Evolutionary conservation across 2,113 vertebrate genomes (phyloP), one percentile per base, ranked within the genome.

Genomic region (Dipodomys stephensi): DNA sequence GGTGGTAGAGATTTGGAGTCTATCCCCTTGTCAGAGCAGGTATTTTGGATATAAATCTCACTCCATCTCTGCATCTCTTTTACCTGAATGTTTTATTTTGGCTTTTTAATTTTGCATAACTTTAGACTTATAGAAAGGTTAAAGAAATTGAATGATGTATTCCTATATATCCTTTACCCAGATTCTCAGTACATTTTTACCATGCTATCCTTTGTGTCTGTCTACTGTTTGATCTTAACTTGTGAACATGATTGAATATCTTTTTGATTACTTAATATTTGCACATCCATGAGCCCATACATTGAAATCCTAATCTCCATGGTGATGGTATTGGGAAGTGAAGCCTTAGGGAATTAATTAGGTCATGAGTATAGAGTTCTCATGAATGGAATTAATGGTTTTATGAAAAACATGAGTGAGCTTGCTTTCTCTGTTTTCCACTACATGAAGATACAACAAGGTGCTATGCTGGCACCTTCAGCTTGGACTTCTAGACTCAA

Each of bases 101-200:
- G 74, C 39, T 67, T 87, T 60, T 39, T 30, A 84, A 64, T 85
- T 85, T 73, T 73, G 27, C 15, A 25, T 87, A 57, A 88, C 83
- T 92, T 78, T 30, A 82, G 25, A 83, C 4, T 72, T 89, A 94
- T 4, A 86, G 62, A 88, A 71, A 91, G 67, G n/a, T 80, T 53
- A 20, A 85, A 88, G 77, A 28, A 87, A 88, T 25, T 84, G 6
- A 72, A 30, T 25, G 44, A 53, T 64, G 13, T 64, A 77, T 72
- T 94, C 19, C 30, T 7, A 65, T 79, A 32, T 64, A 7, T 13
- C 2, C 30, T 93, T 87, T 57, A 84, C 20, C 35, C 46, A 64
- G 22, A 72, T 78, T 74, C 69, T 79, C 92, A 62, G 60, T 77
- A n/a, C 13, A 62, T 78, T 88, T 39, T 88, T 79, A 69, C 30